Conservation (phyloP, 2,797 vertebrate species). For the Threskiornis aethiopicus region DNA sequence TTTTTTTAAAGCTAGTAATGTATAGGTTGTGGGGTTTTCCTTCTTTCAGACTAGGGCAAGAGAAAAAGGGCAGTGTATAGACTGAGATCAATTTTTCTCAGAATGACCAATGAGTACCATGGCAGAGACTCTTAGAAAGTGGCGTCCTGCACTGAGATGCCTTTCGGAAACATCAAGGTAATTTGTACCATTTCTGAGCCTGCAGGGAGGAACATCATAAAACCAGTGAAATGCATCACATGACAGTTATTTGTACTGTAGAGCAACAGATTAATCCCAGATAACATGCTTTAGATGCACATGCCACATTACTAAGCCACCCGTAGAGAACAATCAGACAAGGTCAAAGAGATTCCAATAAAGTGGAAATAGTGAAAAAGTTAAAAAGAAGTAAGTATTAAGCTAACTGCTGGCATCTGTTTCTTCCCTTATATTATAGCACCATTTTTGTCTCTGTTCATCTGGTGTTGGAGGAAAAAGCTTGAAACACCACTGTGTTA, state of each 20-base stretch:
- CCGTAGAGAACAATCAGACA: background rate
- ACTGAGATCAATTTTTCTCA: conserved; percentile 7
- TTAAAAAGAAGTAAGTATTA: background rate
- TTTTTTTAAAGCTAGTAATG: background rate
- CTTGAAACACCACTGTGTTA: background rate
- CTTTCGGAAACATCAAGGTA: conserved; percentile 35
- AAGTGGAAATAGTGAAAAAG: background rate
- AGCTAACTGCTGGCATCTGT: background rate
- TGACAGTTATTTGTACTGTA: conserved; percentile 4
- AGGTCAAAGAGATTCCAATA: background rate
- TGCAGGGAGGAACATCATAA: conserved; percentile 19
- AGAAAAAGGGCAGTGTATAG: background rate
- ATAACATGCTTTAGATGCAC: conserved; percentile 8
- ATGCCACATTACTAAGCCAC: background rate
- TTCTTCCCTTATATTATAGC: background rate
- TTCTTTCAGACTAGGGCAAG: background rate
- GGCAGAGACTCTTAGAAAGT: background rate
- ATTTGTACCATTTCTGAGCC: conserved; percentile 41
- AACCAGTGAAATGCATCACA: conserved; percentile 26
- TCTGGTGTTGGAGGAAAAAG: background rate
- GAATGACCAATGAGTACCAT: background rate
- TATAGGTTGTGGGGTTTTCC: background rate
- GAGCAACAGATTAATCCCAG: conserved; percentile 44
- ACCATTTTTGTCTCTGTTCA: background rate
- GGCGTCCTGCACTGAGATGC: background rate